Percentiles rank a stretch among this genome's conserved stretches.
phyloP scores from a whole-genome alignment of 1,140 invertebrate genomes.

The Euura saliciscinereae region DNA sequence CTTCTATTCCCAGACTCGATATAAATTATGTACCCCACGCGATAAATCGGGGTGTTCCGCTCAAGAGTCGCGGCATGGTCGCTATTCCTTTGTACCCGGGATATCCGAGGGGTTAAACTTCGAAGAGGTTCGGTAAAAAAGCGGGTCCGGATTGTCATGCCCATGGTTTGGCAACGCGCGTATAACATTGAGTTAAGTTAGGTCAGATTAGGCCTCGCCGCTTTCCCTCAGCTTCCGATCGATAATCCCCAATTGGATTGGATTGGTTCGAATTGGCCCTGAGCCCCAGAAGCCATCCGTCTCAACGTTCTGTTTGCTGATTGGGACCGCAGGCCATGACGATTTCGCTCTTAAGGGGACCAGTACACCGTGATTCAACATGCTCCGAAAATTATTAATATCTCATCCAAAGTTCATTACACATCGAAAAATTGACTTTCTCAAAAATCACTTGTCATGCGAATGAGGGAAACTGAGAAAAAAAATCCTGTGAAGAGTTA shows the following conservation, averaged over 20 bases:
- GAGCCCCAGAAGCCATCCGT: slow-evolving; percentile 4
- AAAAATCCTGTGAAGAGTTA: too few relatives aligned
- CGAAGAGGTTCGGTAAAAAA: too few relatives aligned
- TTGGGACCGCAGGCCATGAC: background rate
- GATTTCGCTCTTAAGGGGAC: background rate
- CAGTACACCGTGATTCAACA: background rate
- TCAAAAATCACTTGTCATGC: too few relatives aligned
- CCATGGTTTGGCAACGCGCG: background rate
- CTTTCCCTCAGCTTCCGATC: background rate
- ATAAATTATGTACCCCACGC: background rate
- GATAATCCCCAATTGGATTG: slow-evolving; percentile 4
- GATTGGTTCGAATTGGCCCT: slow-evolving; percentile 6
- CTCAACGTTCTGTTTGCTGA: background rate
- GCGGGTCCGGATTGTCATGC: too few relatives aligned
- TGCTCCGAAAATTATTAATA: too few relatives aligned
- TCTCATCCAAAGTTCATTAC: too few relatives aligned
- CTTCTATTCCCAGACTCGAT: background rate
- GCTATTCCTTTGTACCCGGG: background rate
- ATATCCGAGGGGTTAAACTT: too few relatives aligned
- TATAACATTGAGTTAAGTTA: slow-evolving; percentile 5
- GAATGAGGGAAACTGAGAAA: too few relatives aligned
- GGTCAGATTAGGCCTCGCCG: background rate
- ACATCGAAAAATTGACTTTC: too few relatives aligned
- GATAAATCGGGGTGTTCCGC: background rate
- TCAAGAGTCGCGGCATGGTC: background rate